These are phyloP conservation scores for Caenorhabditis afra DNA, from an alignment of 2,888 invertebrate species.

Conservation along the genomic window DNA sequence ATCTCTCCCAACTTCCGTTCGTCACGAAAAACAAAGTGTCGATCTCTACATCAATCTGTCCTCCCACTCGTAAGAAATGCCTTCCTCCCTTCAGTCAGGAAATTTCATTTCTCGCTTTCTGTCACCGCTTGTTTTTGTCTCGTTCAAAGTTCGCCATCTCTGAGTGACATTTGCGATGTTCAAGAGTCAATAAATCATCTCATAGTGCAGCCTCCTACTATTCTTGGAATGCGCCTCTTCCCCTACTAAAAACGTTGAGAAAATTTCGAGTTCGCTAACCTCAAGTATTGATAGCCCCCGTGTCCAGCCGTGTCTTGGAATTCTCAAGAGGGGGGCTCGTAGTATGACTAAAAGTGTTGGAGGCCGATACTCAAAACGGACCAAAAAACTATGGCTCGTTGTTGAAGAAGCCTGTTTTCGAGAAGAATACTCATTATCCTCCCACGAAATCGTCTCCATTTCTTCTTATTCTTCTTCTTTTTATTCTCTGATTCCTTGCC, in stretches of 20 bases:
- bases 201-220: conserved; percentile 17
- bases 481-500: not conserved
- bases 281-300: conserved; percentile 38
- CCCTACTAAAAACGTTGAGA: no score
- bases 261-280: not conserved
- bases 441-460: conserved; percentile 21
- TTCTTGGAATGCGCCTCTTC: conserved; percentile 5
- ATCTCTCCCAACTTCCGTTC: conserved; percentile 14
- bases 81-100: conserved; percentile 15
- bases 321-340: conserved; percentile 44
- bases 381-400: conserved; percentile 41
- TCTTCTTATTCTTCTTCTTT: conserved; percentile 1
- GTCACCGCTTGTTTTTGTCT: conserved; percentile 36
- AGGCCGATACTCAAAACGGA: conserved; percentile 36
- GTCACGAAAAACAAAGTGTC: conserved; percentile 13
- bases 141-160: conserved; percentile 28
- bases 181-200: conserved; percentile 32
- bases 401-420: not conserved
- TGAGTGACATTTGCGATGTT: conserved; percentile 50
- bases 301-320: conserved; percentile 10
- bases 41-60: conserved; percentile 27
- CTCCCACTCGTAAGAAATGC: conserved; percentile 37
- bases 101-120: conserved; percentile 21
- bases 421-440: conserved; percentile 39
- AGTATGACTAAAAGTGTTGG: conserved; percentile 3